Evolutionary conservation across 2,888 invertebrate species (phyloP).

Genomic region (Trypoxylon attenuatum): DNA sequence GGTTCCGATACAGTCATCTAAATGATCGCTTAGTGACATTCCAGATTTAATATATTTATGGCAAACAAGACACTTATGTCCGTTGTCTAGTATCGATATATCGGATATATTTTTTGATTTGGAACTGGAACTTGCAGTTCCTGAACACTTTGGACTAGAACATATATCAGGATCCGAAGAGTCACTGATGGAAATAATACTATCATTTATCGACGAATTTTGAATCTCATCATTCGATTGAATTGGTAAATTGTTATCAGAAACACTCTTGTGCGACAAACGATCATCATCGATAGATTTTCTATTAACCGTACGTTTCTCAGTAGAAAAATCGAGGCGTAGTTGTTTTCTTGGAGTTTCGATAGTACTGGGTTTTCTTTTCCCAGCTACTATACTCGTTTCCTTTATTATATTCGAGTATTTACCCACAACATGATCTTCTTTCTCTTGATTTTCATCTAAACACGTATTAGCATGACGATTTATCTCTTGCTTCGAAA

Average conservation of each 20-base stretch:
- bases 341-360: constrained; percentile 24
- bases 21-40: constrained; percentile 72
- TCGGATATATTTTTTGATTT: neutral
- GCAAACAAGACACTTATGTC: constrained; percentile 64
- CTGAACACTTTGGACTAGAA: constrained; percentile 4
- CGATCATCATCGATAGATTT: constrained; percentile 21
- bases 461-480: constrained; percentile 38
- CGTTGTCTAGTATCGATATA: neutral
- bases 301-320: too few species aligned
- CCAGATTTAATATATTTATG: constrained; percentile 48
- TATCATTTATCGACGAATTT: constrained; percentile 5
- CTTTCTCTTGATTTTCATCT: constrained; percentile 2
- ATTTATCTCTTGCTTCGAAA: constrained; percentile 26
- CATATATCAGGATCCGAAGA: constrained; percentile 15
- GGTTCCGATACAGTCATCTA: constrained; percentile 73
- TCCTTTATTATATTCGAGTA: neutral
- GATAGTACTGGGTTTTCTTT: constrained; percentile 13
- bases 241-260: neutral
- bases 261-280: neutral
- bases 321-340: constrained; percentile 25
- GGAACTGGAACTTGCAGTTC: neutral
- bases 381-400: neutral
- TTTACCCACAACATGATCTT: too few species aligned
- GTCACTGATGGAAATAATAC: constrained; percentile 27
- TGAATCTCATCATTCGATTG: constrained; percentile 5